A percentile compares a stretch with the other conserved stretches of the same genome.
phyloP scores from a whole-genome alignment of 37 sponge, comb jelly and placozoan genomes.

The Cladorhizidae sp. region DNA sequence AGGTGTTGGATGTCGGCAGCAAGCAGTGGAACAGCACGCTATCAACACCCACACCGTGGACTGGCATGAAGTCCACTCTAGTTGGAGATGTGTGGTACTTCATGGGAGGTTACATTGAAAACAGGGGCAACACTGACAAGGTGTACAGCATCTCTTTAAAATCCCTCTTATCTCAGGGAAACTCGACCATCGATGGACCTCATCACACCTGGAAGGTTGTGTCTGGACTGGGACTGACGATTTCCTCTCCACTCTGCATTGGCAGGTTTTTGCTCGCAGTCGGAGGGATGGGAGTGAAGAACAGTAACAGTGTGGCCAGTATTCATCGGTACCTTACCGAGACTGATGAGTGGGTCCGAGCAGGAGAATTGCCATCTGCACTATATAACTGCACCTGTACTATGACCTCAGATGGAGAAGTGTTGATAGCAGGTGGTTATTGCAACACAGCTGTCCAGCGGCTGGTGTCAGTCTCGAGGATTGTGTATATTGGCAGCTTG shows the following conservation, averaged over 20 bases:
- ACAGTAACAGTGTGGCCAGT: neutral
- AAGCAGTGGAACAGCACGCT: neutral
- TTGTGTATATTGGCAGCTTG: too few species aligned
- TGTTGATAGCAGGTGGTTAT: conserved; percentile 13
- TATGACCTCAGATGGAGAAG: neutral
- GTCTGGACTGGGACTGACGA: neutral
- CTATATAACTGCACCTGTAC: neutral
- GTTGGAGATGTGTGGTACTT: conserved; percentile 7
- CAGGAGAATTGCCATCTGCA: conserved; percentile 14
- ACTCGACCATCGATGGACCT: neutral
- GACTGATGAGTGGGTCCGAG: conserved; percentile 7
- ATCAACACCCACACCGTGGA: neutral
- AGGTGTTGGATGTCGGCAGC: neutral
- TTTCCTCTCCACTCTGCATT: conserved; percentile 8
- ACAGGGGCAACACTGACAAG: neutral
- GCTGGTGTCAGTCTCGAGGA: too few species aligned
- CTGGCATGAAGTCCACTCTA: neutral
- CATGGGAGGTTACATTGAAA: neutral
- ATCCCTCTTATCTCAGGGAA: neutral
- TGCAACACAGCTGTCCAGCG: too few species aligned
- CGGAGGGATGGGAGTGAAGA: neutral
- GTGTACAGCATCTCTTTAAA: neutral
- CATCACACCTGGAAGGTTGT: conserved; percentile 1
- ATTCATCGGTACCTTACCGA: conserved; percentile 16
- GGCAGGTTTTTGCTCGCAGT: neutral